phyloP scores from a whole-genome alignment of 2,113 vertebrate genomes.

The Pterocles orientalis region DNA sequence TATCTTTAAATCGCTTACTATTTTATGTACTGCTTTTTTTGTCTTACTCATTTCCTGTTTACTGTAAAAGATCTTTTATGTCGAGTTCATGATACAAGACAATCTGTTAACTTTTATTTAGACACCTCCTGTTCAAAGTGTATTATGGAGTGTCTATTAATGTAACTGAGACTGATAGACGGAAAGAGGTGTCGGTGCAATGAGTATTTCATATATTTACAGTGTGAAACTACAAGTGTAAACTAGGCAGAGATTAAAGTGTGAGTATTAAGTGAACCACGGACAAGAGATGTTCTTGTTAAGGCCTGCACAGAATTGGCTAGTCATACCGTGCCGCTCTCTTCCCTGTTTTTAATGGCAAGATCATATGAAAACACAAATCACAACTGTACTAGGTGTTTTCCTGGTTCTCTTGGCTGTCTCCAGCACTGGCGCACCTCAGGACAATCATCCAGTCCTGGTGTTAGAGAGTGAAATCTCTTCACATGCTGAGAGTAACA shows the following conservation, averaged over 20 bases:
- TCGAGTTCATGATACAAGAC: not conserved
- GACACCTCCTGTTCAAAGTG: not conserved
- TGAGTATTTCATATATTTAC: not conserved
- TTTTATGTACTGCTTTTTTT: not conserved
- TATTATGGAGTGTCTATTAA: not conserved
- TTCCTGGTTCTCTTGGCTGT: not conserved
- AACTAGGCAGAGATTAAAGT: not conserved
- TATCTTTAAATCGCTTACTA: not conserved
- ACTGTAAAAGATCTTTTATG: not conserved
- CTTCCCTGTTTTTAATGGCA: not conserved
- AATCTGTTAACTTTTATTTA: constrained; percentile 28
- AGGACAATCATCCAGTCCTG: not conserved
- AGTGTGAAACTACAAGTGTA: not conserved
- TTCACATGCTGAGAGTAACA: not conserved
- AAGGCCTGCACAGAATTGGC: constrained; percentile 21
- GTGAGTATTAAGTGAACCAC: not conserved
- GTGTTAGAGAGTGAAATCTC: not conserved
- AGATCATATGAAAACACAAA: not conserved
- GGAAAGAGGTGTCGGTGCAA: not conserved
- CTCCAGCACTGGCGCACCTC: not conserved
- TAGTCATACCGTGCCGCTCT: not conserved
- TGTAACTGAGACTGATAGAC: not conserved
- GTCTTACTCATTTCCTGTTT: constrained; percentile 48
- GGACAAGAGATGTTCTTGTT: not conserved
- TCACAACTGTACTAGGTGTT: not conserved